A percentile compares a stretch with the other conserved stretches of the same genome.
phyloP scores from a whole-genome alignment of 2,888 invertebrate species.

The Tipula lateralis region DNA sequence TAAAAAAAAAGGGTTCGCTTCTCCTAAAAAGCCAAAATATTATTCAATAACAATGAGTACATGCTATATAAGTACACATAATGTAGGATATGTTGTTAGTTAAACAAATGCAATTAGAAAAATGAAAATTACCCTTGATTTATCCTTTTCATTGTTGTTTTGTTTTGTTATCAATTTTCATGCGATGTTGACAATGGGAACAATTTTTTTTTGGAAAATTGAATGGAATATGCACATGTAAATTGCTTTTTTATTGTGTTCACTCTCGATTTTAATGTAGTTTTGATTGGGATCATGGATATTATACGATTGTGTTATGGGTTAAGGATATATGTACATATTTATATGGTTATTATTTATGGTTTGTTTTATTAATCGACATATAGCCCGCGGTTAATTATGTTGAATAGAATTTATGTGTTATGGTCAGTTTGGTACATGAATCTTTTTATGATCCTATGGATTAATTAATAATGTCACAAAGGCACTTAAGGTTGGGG shows the following conservation, averaged over 20 bases:
- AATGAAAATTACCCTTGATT: conserved; percentile 20
- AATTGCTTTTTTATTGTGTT: background rate
- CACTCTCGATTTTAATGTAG: background rate
- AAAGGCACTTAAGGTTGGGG: too few relatives aligned
- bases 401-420: background rate
- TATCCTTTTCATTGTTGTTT: conserved; percentile 13
- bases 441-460: too few relatives aligned
- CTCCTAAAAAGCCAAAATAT: background rate
- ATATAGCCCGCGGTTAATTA: background rate
- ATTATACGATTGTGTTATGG: background rate
- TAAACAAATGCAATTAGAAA: conserved; percentile 5
- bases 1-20: background rate
- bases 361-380: background rate
- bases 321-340: background rate
- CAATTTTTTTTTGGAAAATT: background rate
- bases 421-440: too few relatives aligned
- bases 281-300: background rate
- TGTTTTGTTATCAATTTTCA: background rate
- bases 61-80: background rate
- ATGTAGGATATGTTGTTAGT: background rate
- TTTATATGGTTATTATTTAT: background rate
- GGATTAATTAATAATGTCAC: too few relatives aligned
- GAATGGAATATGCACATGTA: background rate
- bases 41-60: background rate
- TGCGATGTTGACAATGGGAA: background rate